phyloP scores from a whole-genome alignment of 2,888 invertebrate genomes.

The Melinaea menophilus region DNA sequence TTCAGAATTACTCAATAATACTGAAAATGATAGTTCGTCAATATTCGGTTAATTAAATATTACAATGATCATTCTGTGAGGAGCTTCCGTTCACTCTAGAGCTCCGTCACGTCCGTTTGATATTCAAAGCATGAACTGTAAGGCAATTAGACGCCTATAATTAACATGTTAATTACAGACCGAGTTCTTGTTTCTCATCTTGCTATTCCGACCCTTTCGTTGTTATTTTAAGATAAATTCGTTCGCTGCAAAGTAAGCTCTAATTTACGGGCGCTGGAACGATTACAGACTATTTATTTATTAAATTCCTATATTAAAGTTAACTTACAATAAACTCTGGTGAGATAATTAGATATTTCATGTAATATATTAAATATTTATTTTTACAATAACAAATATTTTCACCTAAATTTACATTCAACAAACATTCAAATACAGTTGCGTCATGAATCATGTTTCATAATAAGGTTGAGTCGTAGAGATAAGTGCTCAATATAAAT shows the following conservation, averaged over 20 bases:
- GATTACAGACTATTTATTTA: slow-evolving; percentile 52
- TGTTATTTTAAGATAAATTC: slow-evolving; percentile 69
- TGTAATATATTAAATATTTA: background rate
- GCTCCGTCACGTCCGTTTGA: slow-evolving; percentile 65
- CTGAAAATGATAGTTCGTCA: slow-evolving; percentile 1
- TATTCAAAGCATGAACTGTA: slow-evolving; percentile 70
- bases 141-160: slow-evolving; percentile 75
- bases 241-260: slow-evolving; percentile 51
- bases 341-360: background rate
- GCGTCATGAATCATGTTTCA: slow-evolving; percentile 33
- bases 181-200: slow-evolving; percentile 67
- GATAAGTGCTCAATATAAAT: slow-evolving; percentile 48
- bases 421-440: slow-evolving; percentile 1
- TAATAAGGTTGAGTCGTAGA: slow-evolving; percentile 34
- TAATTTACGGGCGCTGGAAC: slow-evolving; percentile 58
- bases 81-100: slow-evolving; percentile 39
- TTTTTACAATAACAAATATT: background rate
- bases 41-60: slow-evolving; percentile 49
- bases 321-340: slow-evolving; percentile 1
- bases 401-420: background rate
- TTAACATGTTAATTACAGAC: slow-evolving; percentile 75
- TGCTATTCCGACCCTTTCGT: slow-evolving; percentile 59
- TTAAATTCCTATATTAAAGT: slow-evolving; percentile 31
- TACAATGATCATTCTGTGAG: slow-evolving; percentile 52
- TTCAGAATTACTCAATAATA: no score